Conservation (phyloP, 2,797 vertebrate genomes). For the Oreortyx pictus region DNA sequence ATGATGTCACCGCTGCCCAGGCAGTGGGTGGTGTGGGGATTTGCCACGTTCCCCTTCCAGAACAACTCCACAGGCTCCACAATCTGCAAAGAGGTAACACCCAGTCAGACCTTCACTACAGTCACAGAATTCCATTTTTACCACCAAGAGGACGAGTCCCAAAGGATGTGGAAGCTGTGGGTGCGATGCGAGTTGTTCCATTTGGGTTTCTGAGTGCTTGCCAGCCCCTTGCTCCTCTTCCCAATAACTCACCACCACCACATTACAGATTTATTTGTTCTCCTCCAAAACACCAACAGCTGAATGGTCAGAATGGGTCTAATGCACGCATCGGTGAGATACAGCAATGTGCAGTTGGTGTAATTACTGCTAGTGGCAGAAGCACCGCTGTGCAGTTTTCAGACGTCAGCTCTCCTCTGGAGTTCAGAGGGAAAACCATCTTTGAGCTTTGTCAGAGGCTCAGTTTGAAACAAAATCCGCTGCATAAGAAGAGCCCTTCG, state of each 20-base stretch:
- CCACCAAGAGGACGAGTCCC: no score
- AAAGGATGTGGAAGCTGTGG: background rate
- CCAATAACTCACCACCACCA: background rate
- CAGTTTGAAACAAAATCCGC: background rate
- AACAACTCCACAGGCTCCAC: slow-evolving; percentile 87
- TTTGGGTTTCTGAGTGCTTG: background rate
- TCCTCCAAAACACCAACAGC: background rate
- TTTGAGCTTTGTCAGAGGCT: background rate
- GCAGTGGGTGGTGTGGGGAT: slow-evolving; percentile 92
- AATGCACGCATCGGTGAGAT: background rate
- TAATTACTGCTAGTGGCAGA: background rate
- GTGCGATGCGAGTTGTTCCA: background rate
- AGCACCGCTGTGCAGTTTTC: background rate
- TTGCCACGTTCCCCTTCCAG: slow-evolving; percentile 84
- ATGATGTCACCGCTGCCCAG: slow-evolving; percentile 91
- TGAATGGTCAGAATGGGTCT: no score
- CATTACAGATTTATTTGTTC: background rate
- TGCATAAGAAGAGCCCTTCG: background rate
- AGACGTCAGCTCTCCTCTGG: background rate
- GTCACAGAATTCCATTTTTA: background rate
- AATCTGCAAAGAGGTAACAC: slow-evolving; percentile 70
- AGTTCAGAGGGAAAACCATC: background rate
- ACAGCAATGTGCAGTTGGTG: background rate
- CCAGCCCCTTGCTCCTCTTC: background rate
- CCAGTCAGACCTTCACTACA: accelerated